Percentiles rank a stretch among this genome's conserved stretches.
Evolutionary conservation across 2,888 invertebrate species (phyloP).

Genomic region (Ophioninae sp.): DNA sequence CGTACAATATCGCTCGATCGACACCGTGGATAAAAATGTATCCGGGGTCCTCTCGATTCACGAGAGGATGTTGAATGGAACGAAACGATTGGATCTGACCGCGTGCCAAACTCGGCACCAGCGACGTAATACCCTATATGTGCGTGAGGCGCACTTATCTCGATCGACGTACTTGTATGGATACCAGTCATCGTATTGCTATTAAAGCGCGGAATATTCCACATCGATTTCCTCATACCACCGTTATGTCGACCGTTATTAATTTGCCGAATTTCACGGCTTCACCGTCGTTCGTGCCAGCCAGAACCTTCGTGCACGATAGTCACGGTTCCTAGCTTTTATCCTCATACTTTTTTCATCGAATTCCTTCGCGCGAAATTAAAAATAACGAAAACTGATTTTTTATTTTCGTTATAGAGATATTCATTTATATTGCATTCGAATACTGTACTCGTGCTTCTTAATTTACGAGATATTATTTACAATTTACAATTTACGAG

Average conservation of each 20-base stretch:
- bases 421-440: neutral
- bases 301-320: neutral
- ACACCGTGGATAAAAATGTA: conserved; percentile 23
- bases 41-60: conserved; percentile 3
- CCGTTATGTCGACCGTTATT: neutral
- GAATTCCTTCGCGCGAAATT: neutral
- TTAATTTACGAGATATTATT: too few species aligned
- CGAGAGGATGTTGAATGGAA: neutral
- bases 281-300: neutral
- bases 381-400: neutral
- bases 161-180: conserved; percentile 8
- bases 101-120: conserved; percentile 39
- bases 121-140: conserved; percentile 32
- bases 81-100: conserved; percentile 40
- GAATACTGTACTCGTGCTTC: too few species aligned
- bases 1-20: conserved; percentile 23
- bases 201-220: conserved; percentile 4
- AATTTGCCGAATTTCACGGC: neutral
- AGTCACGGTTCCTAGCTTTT: neutral
- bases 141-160: conserved; percentile 21
- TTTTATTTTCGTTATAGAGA: neutral
- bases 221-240: neutral
- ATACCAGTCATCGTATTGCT: neutral
- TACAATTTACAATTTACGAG: too few species aligned
- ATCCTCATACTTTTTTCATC: neutral